Evolutionary conservation across 2,797 vertebrate genomes (phyloP).

Genomic region (Podargus strigoides): DNA sequence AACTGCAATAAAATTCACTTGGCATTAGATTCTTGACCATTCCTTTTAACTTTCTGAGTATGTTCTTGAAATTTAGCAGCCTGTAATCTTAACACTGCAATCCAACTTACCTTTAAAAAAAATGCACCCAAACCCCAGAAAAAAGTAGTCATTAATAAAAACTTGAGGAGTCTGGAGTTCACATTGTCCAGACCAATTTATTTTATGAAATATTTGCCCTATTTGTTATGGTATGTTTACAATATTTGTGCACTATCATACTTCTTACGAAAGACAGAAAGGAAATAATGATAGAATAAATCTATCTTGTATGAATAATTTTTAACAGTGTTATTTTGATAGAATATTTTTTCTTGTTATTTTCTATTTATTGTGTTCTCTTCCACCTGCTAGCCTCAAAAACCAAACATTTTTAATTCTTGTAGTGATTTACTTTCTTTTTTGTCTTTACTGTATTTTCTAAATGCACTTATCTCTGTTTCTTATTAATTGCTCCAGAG

Average conservation of each 20-base stretch:
- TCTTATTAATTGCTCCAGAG: not conserved
- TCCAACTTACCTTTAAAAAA: not conserved
- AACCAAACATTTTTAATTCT: not conserved
- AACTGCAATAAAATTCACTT: not conserved
- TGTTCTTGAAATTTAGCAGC: not conserved
- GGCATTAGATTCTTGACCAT: not conserved
- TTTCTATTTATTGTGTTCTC: not conserved
- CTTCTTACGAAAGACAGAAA: not conserved
- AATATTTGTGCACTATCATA: not conserved
- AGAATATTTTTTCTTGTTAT: not conserved
- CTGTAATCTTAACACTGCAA: not conserved
- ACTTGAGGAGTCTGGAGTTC: not conserved
- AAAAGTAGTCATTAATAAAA: not conserved
- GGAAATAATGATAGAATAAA: not conserved
- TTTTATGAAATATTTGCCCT: not conserved
- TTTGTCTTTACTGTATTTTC: not conserved
- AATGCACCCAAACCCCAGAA: no score
- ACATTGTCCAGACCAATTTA: not conserved
- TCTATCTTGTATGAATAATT: not conserved
- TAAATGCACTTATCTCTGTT: not conserved
- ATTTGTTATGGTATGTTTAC: not conserved
- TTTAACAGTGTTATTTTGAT: not conserved
- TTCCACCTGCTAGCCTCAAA: not conserved
- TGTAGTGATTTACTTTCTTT: not conserved
- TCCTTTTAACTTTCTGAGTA: not conserved